These are phyloP conservation scores for Macrosiphum euphorbiae DNA, from an alignment of 2,888 invertebrate genomes.

Conservation along the genomic window DNA sequence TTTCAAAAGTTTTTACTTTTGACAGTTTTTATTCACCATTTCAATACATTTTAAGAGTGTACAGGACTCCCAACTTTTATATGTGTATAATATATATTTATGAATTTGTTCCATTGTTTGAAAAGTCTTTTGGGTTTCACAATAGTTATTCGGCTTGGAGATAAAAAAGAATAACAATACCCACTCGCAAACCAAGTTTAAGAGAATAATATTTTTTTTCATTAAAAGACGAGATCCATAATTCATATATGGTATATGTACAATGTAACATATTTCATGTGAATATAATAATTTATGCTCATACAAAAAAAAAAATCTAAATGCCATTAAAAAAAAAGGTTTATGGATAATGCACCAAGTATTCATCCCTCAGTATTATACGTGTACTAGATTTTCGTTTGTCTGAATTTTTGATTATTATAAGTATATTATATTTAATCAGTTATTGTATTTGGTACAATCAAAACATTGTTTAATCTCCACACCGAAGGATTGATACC, in stretches of 20 bases:
- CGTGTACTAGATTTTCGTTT: not conserved
- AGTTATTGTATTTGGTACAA: no score
- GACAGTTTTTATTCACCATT: not conserved
- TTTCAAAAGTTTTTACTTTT: constrained; percentile 38
- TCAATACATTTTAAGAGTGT: constrained; percentile 18
- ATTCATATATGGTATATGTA: not conserved
- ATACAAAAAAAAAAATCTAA: not conserved
- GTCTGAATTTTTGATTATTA: not conserved
- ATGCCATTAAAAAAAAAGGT: not conserved
- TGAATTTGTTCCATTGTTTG: constrained; percentile 52
- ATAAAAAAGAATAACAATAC: not conserved
- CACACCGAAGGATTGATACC: not conserved
- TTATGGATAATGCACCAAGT: not conserved
- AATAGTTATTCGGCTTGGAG: constrained; percentile 33
- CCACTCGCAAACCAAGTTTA: not conserved
- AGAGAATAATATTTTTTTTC: not conserved
- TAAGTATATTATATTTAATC: not conserved
- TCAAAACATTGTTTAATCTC: not conserved
- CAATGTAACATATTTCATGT: not conserved
- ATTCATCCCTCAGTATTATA: not conserved
- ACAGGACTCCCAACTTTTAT: not conserved
- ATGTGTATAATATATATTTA: not conserved
- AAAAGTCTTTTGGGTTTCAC: constrained; percentile 44
- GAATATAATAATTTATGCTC: not conserved
- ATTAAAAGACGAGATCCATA: not conserved